Evolutionary conservation across 2,113 vertebrate genomes (phyloP), one percentile per base, ranked within the genome.

Genomic region (Amblyornis subalaris): DNA sequence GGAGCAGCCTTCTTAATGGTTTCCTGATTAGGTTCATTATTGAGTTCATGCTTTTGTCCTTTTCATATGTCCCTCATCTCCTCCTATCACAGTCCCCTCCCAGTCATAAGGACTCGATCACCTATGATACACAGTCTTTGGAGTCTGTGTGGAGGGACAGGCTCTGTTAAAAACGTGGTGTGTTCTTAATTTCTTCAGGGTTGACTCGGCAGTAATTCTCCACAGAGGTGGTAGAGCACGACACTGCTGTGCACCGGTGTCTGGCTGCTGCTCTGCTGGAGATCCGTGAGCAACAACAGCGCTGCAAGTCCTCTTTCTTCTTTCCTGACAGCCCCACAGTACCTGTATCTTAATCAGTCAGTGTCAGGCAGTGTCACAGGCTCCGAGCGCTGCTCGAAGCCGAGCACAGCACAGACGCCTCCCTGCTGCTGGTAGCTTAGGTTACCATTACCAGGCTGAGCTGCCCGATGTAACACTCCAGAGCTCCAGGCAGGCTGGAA

Each of bases 381-480:
- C 90, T 86, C 93, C 29, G 65, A 88, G 62, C 14, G 14, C 85
- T 81, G 48, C 93, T 93, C 79, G 5, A 18, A 88, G 95, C 82
- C 64, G 12, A 92, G 92, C 90, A n/a, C 85, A 86, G 93, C 82
- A 78, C 91, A 90, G 44, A 95, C 7, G 64, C 88, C 71, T 93
- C 85, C 75, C 94, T 78, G 93, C 94, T 95, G 93, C 90, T 86
- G 45, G 95, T 92, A 92, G 90, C 95, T 93, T 78, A 97, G 94
- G 88, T 94, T 91, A 94, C 90, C 85, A 80, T 95, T 86, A 90
- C 65, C 23, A 64, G 85, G 7, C 72, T 53, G 38, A 90, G 84
- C 74, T 42, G 69, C 50, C 89, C 53, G 82, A 54, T 86, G 57
- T 31, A 76, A 44, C 55, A 23, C 64, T 86, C 44, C 74, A 85